A percentile compares a stretch with the other conserved stretches of the same genome.
Evolutionary conservation across 2,113 vertebrate species (phyloP).

Genomic region (Rhabdomys dilectus): DNA sequence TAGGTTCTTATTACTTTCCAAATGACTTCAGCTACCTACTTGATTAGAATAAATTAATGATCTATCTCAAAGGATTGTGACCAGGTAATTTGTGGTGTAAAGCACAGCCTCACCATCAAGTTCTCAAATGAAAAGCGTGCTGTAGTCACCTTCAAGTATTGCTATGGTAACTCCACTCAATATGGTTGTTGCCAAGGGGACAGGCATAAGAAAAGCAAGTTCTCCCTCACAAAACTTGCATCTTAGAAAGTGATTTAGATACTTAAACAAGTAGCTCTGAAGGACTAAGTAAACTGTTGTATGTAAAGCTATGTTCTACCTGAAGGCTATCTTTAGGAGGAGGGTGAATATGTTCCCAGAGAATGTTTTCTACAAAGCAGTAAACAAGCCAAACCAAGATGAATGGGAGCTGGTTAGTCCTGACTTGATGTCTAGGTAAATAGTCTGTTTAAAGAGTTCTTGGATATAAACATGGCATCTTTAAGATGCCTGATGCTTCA

Average conservation of each 20-base stretch:
- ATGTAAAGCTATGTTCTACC: not conserved
- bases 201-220: not conserved
- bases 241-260: not conserved
- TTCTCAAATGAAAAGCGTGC: not conserved
- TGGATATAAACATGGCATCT: not conserved
- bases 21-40: not conserved
- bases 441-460: not conserved
- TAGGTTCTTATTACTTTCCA: constrained; percentile 9
- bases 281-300: not conserved
- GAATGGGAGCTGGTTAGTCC: not conserved
- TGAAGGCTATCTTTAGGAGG: not conserved
- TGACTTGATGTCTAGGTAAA: not conserved
- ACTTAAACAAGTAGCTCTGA: not conserved
- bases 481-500: not conserved
- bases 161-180: not conserved
- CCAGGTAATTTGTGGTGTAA: not conserved
- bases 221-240: not conserved
- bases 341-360: not conserved
- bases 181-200: not conserved
- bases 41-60: constrained; percentile 16
- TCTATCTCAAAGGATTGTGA: not conserved
- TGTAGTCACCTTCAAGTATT: too few relatives aligned
- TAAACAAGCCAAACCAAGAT: not conserved
- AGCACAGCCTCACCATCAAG: not conserved
- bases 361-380: not conserved